Percentiles rank a stretch among this genome's conserved stretches.
Evolutionary conservation across 2,888 invertebrate species (phyloP).

Genomic region (Orthosia gracilis): DNA sequence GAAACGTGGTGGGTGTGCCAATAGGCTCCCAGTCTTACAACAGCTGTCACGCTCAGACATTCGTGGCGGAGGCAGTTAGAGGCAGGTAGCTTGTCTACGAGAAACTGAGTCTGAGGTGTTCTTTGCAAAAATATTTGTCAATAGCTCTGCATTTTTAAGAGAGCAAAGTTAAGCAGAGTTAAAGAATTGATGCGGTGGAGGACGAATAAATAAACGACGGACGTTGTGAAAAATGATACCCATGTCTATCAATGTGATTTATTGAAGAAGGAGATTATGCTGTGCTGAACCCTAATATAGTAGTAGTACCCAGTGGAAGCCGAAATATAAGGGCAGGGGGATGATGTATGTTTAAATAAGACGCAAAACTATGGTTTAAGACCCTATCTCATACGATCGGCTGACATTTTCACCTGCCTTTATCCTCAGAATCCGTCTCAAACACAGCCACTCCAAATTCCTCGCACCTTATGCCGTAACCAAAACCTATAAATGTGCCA

Average conservation of each 20-base stretch:
- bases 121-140: background rate
- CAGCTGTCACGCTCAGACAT: slow-evolving; percentile 21
- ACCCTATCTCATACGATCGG: no score
- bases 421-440: background rate
- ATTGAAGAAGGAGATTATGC: no score
- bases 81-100: slow-evolving; percentile 12
- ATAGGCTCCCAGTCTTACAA: slow-evolving; percentile 15
- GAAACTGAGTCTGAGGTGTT: background rate
- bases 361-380: no score
- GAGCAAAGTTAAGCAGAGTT: no score
- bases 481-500: slow-evolving; percentile 51
- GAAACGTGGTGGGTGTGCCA: slow-evolving; percentile 31
- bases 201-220: no score
- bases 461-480: slow-evolving; percentile 16
- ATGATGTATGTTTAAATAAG: no score
- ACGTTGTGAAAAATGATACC: no score
- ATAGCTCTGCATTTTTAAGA: background rate
- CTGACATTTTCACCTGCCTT: background rate
- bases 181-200: no score
- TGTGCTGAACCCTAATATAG: no score
- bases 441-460: slow-evolving; percentile 16
- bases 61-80: slow-evolving; percentile 22
- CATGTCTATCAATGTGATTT: no score
- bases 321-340: no score
- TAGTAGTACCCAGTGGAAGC: no score